Percentiles rank a stretch among this genome's conserved stretches.
Evolutionary conservation across 2,888 invertebrate species (phyloP).

Genomic region (Koerneria pararmatus): DNA sequence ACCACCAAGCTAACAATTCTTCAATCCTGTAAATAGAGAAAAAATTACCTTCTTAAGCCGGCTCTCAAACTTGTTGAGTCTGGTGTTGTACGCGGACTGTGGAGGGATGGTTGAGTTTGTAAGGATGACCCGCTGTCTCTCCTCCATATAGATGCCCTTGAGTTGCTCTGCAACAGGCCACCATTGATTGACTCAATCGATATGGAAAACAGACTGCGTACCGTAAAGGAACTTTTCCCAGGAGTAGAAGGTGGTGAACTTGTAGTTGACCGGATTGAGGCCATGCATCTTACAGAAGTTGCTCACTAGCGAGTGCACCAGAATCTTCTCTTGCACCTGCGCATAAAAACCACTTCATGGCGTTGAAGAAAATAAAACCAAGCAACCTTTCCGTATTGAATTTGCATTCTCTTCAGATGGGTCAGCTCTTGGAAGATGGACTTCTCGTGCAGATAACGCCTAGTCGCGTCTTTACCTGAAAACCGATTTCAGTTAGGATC

Average conservation of each 20-base stretch:
- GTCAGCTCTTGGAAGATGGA: conserved; percentile 76
- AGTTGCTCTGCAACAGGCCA: conserved; percentile 52
- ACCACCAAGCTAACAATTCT: conserved; percentile 21
- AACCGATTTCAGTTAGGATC: not conserved
- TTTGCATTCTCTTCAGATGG: conserved; percentile 85
- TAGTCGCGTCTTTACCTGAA: conserved; percentile 21
- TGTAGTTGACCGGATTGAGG: conserved; percentile 47
- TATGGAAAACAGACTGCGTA: conserved; percentile 29
- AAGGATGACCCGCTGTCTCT: conserved; percentile 38
- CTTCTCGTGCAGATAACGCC: conserved; percentile 49
- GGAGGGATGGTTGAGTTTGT: not conserved
- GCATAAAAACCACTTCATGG: conserved; percentile 2
- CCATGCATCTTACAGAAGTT: conserved; percentile 58
- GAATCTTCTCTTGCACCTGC: conserved; percentile 52
- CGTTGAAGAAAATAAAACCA: not conserved
- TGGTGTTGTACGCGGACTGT: too few species aligned
- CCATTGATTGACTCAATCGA: not conserved
- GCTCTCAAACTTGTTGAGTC: conserved; percentile 25
- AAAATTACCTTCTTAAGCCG: conserved; percentile 25
- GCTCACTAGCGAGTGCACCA: conserved; percentile 53
- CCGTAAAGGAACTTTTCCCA: conserved; percentile 59
- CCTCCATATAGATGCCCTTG: conserved; percentile 55
- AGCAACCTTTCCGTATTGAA: conserved; percentile 71
- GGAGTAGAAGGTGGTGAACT: conserved; percentile 50
- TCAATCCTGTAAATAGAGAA: conserved; percentile 22